Percentiles rank a stretch among this genome's conserved stretches.
phyloP scores from a whole-genome alignment of 2,888 invertebrate species.

The Eretmocerus hayati region DNA sequence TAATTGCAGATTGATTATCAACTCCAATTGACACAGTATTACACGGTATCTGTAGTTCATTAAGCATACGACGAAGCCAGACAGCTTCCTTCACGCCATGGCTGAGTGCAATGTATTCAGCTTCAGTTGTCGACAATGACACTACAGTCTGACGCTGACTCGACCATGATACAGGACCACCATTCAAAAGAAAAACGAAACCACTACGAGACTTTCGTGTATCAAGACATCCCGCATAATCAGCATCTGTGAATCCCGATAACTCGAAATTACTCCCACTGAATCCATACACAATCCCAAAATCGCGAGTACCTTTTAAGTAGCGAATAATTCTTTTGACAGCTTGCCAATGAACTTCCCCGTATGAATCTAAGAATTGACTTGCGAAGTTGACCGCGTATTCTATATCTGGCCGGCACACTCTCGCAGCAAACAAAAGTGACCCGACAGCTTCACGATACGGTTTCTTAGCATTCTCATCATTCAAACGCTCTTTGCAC shows the following conservation, averaged over 20 bases:
- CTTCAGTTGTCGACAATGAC: no score
- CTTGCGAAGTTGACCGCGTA: conserved; percentile 3
- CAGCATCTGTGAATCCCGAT: not conserved
- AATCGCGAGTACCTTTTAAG: conserved; percentile 1
- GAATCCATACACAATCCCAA: not conserved
- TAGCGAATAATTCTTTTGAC: conserved; percentile 4
- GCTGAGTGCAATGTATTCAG: no score
- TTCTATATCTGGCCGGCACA: conserved; percentile 1
- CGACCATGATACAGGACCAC: not conserved
- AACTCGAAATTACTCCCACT: not conserved
- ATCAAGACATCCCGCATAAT: not conserved
- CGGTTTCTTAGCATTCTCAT: not conserved
- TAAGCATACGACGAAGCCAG: no score
- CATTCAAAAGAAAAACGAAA: not conserved
- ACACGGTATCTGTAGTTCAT: no score
- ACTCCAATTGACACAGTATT: no score
- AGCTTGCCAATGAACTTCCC: not conserved
- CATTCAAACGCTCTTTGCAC: conserved; percentile 2
- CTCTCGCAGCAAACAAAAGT: conserved; percentile 1
- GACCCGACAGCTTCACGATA: conserved; percentile 4
- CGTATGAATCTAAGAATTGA: not conserved
- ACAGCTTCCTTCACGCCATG: no score
- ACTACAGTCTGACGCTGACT: no score
- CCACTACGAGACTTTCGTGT: not conserved
- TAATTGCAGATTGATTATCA: no score